Percentiles rank a stretch among this genome's conserved stretches.
These are phyloP conservation scores for Holacanthus passer DNA, from an alignment of 2,113 vertebrate genomes.

Conservation along the genomic window DNA sequence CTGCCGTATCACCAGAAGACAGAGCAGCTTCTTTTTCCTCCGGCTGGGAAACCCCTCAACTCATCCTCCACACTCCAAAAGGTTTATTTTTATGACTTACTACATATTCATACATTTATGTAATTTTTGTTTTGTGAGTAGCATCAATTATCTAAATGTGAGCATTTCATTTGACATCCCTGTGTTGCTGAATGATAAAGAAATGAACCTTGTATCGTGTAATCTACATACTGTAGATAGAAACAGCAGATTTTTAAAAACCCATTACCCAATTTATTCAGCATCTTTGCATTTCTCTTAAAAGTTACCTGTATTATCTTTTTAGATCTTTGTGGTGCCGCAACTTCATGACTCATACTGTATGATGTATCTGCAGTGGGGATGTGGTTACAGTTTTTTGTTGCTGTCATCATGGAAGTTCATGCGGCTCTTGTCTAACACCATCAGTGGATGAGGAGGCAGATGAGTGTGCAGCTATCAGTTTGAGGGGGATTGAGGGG, in stretches of 20 bases:
- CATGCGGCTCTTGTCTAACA: constrained; percentile 60
- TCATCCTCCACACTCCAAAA: too few species aligned
- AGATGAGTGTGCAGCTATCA: constrained; percentile 55
- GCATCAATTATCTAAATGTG: too few species aligned
- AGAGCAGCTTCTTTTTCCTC: too few species aligned
- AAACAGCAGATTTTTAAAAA: background rate
- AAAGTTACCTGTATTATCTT: background rate
- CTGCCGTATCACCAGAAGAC: too few species aligned
- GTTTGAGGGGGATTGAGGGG: background rate
- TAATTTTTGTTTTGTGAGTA: too few species aligned
- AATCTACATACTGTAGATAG: background rate
- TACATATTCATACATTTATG: too few species aligned
- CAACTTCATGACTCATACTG: constrained; percentile 32
- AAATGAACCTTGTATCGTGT: background rate
- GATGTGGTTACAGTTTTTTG: background rate
- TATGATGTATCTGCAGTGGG: background rate
- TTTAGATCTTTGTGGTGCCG: background rate
- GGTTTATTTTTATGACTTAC: too few species aligned
- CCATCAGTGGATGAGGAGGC: constrained; percentile 50
- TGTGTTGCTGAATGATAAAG: too few species aligned
- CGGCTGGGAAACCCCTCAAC: too few species aligned
- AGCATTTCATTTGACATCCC: too few species aligned
- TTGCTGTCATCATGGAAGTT: constrained; percentile 50
- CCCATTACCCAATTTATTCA: background rate
- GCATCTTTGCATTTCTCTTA: constrained; percentile 6